phyloP scores from a whole-genome alignment of 2,113 vertebrate species.

The Pontoporia blainvillei region DNA sequence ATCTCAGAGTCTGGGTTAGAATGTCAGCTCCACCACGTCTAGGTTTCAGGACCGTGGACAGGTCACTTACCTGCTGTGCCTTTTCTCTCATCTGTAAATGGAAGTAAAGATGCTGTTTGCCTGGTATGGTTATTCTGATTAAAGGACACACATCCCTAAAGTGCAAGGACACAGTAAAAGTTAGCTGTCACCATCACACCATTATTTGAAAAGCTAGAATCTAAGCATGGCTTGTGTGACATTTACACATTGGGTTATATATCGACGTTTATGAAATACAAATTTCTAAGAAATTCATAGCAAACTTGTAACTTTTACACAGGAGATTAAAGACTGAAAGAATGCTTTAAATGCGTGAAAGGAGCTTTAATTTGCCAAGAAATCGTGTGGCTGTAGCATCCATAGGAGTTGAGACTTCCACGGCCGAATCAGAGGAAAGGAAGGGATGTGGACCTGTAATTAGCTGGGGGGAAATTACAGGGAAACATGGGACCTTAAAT shows the following conservation, averaged over 20 bases:
- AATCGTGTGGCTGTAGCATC: too few relatives aligned
- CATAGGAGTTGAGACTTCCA: neutral
- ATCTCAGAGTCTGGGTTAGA: neutral
- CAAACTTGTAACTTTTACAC: neutral
- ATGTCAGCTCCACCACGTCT: neutral
- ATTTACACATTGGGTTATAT: neutral
- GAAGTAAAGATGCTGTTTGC: neutral
- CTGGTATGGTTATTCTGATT: neutral
- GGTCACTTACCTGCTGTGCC: neutral
- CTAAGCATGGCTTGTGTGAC: neutral
- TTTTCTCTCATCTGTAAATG: neutral
- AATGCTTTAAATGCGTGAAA: neutral
- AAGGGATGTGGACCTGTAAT: too few relatives aligned
- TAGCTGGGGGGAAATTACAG: accelerated
- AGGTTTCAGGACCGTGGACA: neutral
- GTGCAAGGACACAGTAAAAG: neutral
- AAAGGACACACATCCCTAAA: too few relatives aligned
- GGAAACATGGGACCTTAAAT: neutral
- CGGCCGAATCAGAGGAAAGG: neutral
- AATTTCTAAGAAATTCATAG: neutral
- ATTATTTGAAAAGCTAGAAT: too few relatives aligned
- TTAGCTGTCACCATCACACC: neutral
- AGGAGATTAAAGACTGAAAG: neutral
- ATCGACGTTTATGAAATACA: neutral
- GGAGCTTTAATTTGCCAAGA: neutral